Conservation (phyloP, 2,888 invertebrate genomes). For the Achlya flavicornis region DNA sequence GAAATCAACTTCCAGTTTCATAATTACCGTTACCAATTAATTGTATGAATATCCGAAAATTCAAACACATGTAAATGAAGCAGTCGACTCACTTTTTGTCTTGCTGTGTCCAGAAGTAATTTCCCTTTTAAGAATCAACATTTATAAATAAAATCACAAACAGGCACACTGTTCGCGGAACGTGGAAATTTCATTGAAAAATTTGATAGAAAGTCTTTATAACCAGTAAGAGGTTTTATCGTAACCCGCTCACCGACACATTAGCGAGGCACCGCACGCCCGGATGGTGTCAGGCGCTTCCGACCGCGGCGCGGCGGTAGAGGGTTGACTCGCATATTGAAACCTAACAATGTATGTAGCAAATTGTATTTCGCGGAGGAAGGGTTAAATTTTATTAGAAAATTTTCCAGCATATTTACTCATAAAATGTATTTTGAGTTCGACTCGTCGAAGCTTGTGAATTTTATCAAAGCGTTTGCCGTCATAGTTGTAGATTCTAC, state of each 20-base stretch:
- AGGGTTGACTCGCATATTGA: constrained; percentile 14
- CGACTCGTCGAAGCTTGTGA: background rate
- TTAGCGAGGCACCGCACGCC: constrained; percentile 12
- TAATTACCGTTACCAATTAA: background rate
- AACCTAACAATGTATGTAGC: constrained; percentile 1
- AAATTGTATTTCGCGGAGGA: background rate
- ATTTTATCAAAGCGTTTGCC: too few species aligned
- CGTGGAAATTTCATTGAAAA: background rate
- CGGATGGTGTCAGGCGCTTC: constrained; percentile 11
- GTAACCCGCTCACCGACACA: constrained; percentile 8
- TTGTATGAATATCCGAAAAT: too few species aligned
- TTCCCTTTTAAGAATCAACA: too few species aligned
- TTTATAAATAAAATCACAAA: background rate
- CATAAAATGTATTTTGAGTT: background rate
- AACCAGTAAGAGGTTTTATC: background rate
- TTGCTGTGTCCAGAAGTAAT: too few species aligned
- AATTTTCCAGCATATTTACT: background rate
- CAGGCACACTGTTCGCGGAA: background rate
- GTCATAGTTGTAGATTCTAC: too few species aligned
- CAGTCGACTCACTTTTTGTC: too few species aligned
- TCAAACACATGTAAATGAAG: too few species aligned
- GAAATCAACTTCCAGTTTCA: background rate
- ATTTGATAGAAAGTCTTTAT: background rate
- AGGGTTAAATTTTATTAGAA: constrained; percentile 2
- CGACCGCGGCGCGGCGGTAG: constrained; percentile 9